phyloP scores from a whole-genome alignment of 2,888 invertebrate species.

The Unio pictorum region DNA sequence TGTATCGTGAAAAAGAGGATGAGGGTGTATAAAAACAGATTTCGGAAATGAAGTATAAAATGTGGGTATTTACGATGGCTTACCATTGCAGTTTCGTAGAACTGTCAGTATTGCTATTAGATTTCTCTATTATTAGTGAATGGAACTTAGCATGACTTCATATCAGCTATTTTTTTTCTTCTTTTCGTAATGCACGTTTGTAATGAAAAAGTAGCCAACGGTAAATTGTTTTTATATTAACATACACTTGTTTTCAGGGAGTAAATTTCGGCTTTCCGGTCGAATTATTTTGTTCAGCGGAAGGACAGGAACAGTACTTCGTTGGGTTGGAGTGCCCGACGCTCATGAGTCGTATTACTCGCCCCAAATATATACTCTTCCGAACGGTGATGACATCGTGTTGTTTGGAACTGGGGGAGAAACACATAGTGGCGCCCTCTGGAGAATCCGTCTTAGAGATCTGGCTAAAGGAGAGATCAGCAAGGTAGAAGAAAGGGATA shows the following conservation, averaged over 20 bases:
- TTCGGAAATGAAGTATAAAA: too few relatives aligned
- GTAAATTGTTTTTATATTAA: too few relatives aligned
- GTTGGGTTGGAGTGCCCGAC: conserved; percentile 77
- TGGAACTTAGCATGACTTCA: too few relatives aligned
- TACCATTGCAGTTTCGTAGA: too few relatives aligned
- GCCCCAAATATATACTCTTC: conserved; percentile 75
- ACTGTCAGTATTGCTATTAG: too few relatives aligned
- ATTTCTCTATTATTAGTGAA: too few relatives aligned
- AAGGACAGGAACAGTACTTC: conserved; percentile 78
- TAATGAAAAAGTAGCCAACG: too few relatives aligned
- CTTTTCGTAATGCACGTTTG: too few relatives aligned
- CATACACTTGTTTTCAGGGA: conserved; percentile 58
- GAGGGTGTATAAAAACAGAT: too few relatives aligned
- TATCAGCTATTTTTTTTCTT: too few relatives aligned
- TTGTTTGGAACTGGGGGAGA: conserved; percentile 84
- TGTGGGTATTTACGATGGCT: too few relatives aligned
- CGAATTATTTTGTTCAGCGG: conserved; percentile 82
- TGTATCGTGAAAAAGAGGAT: too few relatives aligned
- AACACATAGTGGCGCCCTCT: conserved; percentile 81
- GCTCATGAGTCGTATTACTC: conserved; percentile 82
- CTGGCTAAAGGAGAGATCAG: conserved; percentile 69
- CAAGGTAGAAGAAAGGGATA: conserved; percentile 52
- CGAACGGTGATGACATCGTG: conserved; percentile 75
- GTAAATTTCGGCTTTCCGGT: conserved; percentile 74
- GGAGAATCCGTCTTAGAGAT: conserved; percentile 77